Base-by-base conservation (phyloP, 2,888 invertebrate genomes). In the Exephanes ischioxanthus region DNA sequence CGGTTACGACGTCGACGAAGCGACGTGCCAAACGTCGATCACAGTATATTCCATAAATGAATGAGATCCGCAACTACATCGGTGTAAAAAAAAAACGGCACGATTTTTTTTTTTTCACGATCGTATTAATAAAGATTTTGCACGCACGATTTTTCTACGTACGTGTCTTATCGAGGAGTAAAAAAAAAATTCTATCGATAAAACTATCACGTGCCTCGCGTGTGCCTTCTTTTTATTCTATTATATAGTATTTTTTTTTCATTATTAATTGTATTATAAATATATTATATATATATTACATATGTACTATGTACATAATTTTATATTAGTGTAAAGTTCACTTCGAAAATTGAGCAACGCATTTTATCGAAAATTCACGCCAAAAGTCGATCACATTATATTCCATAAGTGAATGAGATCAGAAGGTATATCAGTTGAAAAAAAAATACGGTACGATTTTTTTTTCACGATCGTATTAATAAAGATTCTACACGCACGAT, bases 71-170 rank as follows among this genome's bases (percentile, higher is more conserved):
- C 26, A 4, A 22, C 58, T 11, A 58, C 16, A 58, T 58, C 58
- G 11, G 22, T 22, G 22, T 58, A 3, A 26, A 26, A 19, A 11
- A 22, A 22, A 58, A 14, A 58, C 58, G 58, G 58, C 58, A 58
- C 58, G 58, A 58, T 14, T 58, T 26, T 55, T 7, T 55, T n/a
- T 7, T 58, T 11, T 58, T 58, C 26, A 26, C 26, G 14, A 22
- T 58, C 58, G 58, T 58, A 9, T 22, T 26, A 58, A 73, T 30
- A n/a, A 75, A 63, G 48, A 48, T 41, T 45, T 30, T 30, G 73
- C 75, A 63, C 75, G 75, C n/a, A 61, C 58, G 26, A 61, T 48
- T 48, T 75, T 16, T 61, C 61, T 73, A 61, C 45, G 61, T 73
- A 73, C 73, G 73, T 75, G 75, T 58, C 58, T 58, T 58, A 26